phyloP scores from a whole-genome alignment of 2,113 vertebrate species.

The Ageneiosus marmoratus region DNA sequence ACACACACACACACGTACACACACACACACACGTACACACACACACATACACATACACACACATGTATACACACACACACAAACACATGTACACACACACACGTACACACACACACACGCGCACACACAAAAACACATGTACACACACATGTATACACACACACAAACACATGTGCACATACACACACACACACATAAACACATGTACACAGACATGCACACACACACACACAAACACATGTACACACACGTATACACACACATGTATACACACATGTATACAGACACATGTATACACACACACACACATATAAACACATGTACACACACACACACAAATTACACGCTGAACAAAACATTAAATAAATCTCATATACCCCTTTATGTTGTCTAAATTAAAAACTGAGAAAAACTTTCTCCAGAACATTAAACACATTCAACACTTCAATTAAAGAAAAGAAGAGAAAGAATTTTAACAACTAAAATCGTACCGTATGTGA shows the following conservation, averaged over 20 bases:
- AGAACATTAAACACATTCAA: neutral
- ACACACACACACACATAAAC: too few relatives aligned
- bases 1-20: constrained; percentile 18
- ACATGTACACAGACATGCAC: too few relatives aligned
- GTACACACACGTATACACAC: too few relatives aligned
- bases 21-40: constrained; percentile 23
- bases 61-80: too few relatives aligned
- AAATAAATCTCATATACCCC: neutral
- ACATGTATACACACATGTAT: too few relatives aligned
- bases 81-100: too few relatives aligned
- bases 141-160: too few relatives aligned
- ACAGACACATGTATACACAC: too few relatives aligned
- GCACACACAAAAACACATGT: too few relatives aligned
- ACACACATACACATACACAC: neutral
- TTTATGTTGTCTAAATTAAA: neutral
- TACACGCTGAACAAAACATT: neutral
- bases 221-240: too few relatives aligned
- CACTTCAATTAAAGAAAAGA: neutral
- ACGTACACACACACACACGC: too few relatives aligned
- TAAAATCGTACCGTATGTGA: constrained; percentile 87
- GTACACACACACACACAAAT: neutral
- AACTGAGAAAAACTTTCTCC: neutral
- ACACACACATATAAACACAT: neutral
- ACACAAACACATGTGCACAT: too few relatives aligned
- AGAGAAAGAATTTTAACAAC: neutral